A percentile compares a stretch with the other conserved stretches of the same genome.
phyloP scores from a whole-genome alignment of 2,888 invertebrate species.

The Argyra leucocephala region DNA sequence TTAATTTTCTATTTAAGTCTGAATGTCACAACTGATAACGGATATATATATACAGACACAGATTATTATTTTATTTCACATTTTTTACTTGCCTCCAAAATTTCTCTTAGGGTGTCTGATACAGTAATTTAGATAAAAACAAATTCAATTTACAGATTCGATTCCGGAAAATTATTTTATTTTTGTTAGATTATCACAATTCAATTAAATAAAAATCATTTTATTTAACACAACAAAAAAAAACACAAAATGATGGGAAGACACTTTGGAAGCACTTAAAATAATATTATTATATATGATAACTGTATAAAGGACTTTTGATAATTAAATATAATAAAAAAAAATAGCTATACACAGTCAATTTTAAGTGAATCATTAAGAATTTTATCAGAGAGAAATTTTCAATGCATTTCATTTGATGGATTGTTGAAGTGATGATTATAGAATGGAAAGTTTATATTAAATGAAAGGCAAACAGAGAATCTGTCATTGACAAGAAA shows the following conservation, averaged over 20 bases:
- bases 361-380: not conserved
- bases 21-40: not conserved
- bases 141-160: not conserved
- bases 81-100: not conserved
- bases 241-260: not conserved
- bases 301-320: no score
- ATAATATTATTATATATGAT: not conserved
- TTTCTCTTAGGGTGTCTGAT: not conserved
- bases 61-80: not conserved
- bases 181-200: no score
- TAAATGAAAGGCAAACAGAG: not conserved
- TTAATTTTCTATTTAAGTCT: not conserved
- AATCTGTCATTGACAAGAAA: no score
- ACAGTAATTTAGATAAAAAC: not conserved
- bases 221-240: no score
- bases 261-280: slow-evolving; percentile 1
- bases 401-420: not conserved
- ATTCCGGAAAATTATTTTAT: no score
- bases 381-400: not conserved
- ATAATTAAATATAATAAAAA: no score
- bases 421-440: not conserved
- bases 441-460: not conserved
- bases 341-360: not conserved
- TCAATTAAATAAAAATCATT: no score
- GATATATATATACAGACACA: not conserved